A percentile compares a stretch with the other conserved stretches of the same genome.
Evolutionary conservation across 2,113 vertebrate species (phyloP).

Genomic region (Andinoacara biseriatus): DNA sequence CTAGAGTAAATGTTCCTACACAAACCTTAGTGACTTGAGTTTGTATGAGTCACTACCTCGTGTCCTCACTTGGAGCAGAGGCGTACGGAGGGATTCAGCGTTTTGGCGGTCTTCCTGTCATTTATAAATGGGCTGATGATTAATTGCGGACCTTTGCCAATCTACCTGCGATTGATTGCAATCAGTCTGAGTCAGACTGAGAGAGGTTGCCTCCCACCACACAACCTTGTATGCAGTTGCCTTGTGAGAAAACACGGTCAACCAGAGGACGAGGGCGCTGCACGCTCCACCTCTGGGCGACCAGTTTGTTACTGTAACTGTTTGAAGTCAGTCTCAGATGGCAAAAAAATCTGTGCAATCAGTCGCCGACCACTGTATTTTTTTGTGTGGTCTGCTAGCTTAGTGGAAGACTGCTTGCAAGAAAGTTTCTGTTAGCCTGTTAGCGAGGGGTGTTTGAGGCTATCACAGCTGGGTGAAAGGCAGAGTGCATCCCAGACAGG

Average conservation of each 20-base stretch:
- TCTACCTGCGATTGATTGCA: not conserved
- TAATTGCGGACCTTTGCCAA: not conserved
- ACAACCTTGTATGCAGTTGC: not conserved
- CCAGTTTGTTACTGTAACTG: not conserved
- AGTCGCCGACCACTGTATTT: not conserved
- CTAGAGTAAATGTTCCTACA: not conserved
- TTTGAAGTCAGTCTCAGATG: not conserved
- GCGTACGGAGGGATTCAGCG: too few species aligned
- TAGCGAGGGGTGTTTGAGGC: too few species aligned
- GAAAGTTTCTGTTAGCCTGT: not conserved
- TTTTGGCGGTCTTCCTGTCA: too few species aligned
- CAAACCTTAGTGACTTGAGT: not conserved
- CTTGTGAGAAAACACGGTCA: not conserved
- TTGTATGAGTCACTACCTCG: fast-evolving
- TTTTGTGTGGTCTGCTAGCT: not conserved
- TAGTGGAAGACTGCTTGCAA: not conserved
- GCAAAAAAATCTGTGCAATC: too few species aligned
- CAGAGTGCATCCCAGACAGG: not conserved
- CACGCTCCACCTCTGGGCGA: not conserved
- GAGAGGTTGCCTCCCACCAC: not conserved
- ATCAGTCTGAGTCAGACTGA: not conserved
- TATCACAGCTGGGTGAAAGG: not conserved
- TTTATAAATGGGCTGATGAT: not conserved
- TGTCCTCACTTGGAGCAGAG: fast-evolving
- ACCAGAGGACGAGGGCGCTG: not conserved